A percentile compares a stretch with the other conserved stretches of the same genome.
These are phyloP conservation scores for Argynnis bischoffii DNA, from an alignment of 2,888 invertebrate species.

Conservation along the genomic window DNA sequence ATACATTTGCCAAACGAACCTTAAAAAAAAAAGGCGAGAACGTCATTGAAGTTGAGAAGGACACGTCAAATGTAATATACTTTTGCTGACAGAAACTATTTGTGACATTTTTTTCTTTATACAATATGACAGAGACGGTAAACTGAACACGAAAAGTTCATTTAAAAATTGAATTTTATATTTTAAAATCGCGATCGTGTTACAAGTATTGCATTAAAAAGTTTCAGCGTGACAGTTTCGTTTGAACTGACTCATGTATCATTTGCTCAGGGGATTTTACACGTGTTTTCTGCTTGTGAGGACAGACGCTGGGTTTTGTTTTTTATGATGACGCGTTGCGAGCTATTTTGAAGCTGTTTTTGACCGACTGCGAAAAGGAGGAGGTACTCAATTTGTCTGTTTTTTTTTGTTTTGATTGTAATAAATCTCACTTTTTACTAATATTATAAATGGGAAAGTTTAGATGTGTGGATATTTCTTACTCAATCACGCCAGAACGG, in stretches of 20 bases:
- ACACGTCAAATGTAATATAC: background rate
- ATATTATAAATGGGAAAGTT: too few species aligned
- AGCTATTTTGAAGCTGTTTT: too few species aligned
- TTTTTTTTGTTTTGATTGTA: too few species aligned
- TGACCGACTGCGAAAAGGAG: too few species aligned
- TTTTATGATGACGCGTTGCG: background rate
- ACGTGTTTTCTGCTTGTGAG: background rate
- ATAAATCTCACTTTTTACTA: too few species aligned
- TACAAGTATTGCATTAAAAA: constrained; percentile 19
- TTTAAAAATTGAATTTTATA: constrained; percentile 1
- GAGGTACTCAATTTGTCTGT: too few species aligned
- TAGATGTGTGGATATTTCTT: too few species aligned
- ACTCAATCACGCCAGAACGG: too few species aligned
- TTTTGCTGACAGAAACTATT: background rate
- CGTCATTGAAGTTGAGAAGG: background rate
- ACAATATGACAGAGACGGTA: background rate
- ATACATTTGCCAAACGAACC: too few species aligned
- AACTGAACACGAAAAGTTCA: background rate
- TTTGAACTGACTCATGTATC: constrained; percentile 13
- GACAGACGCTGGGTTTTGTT: background rate
- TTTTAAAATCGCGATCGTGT: constrained; percentile 10
- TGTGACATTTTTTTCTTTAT: background rate
- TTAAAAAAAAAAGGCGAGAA: background rate
- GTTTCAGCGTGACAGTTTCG: constrained; percentile 17
- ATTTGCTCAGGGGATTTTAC: constrained; percentile 7